Evolutionary conservation across 2,797 vertebrate genomes (phyloP).

Genomic region (Octomys mimax): DNA sequence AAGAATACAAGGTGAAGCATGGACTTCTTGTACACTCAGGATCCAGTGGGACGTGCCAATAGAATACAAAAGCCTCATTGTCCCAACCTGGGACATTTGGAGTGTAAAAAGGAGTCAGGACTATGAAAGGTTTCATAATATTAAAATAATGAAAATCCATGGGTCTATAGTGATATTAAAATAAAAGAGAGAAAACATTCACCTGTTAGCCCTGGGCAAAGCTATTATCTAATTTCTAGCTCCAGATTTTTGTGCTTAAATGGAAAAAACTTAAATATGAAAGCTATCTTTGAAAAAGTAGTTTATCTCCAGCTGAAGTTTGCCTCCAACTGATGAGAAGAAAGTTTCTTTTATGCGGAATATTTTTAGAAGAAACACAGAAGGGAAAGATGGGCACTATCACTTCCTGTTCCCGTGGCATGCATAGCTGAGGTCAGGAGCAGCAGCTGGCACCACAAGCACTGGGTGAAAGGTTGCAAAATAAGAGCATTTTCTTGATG

Average conservation of each 20-base stretch:
- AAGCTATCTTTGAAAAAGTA: neutral
- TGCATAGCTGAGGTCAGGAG: neutral
- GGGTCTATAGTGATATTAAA: neutral
- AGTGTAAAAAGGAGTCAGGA: neutral
- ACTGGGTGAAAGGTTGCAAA: neutral
- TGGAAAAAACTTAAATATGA: neutral
- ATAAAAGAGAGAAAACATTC: neutral
- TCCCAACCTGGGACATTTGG: too few species aligned
- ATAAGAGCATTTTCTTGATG: neutral
- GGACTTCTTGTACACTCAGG: neutral
- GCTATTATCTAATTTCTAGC: neutral
- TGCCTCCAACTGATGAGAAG: neutral
- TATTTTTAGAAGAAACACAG: neutral
- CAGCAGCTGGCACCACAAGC: neutral
- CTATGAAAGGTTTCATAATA: too few species aligned
- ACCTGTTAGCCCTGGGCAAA: neutral
- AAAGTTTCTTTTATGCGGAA: neutral
- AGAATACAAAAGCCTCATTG: neutral
- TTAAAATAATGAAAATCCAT: neutral
- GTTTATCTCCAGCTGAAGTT: neutral
- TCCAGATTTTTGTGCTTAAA: neutral
- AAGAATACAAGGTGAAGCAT: neutral
- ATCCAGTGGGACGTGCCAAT: neutral
- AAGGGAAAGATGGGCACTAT: neutral
- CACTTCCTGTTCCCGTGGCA: neutral